Evolutionary conservation across 2,888 invertebrate genomes (phyloP).

Genomic region (Volucella inflata): DNA sequence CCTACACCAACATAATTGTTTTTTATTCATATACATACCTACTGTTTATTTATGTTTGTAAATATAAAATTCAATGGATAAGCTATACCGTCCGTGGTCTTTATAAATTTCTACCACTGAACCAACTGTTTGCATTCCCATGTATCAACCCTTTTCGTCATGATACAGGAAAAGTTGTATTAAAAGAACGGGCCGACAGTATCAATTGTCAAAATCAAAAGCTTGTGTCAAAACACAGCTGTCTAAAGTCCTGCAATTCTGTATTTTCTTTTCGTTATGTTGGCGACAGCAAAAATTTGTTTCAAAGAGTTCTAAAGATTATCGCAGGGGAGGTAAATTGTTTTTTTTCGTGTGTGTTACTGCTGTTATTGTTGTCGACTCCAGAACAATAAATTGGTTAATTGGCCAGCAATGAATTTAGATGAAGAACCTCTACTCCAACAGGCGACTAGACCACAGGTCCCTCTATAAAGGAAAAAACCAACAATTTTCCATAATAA

Average conservation of each 20-base stretch:
- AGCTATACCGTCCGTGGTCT: too few species aligned
- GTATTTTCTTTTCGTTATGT: conserved; percentile 67
- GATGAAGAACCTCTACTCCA: conserved; percentile 46
- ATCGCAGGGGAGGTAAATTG: conserved; percentile 63
- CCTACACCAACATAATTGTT: too few species aligned
- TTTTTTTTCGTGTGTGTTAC: conserved; percentile 59
- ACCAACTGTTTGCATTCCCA: too few species aligned
- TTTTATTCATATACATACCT: too few species aligned
- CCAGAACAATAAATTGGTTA: conserved; percentile 68
- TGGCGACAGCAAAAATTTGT: conserved; percentile 64
- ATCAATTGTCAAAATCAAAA: conserved; percentile 46
- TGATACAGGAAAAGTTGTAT: background rate
- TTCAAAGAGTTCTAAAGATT: conserved; percentile 66
- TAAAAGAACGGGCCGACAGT: conserved; percentile 71
- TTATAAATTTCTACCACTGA: too few species aligned
- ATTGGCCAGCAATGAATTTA: conserved; percentile 62
- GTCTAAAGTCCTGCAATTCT: conserved; percentile 63
- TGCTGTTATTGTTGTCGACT: conserved; percentile 61
- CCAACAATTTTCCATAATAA: conserved; percentile 8
- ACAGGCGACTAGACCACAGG: conserved; percentile 11
- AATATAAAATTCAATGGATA: too few species aligned
- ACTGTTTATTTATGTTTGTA: too few species aligned
- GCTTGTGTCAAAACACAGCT: conserved; percentile 72
- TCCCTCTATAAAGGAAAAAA: background rate
- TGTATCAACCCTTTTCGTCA: too few species aligned